Evolutionary conservation across 2,797 vertebrate species (phyloP).

Genomic region (Chlorospingus flavigularis): DNA sequence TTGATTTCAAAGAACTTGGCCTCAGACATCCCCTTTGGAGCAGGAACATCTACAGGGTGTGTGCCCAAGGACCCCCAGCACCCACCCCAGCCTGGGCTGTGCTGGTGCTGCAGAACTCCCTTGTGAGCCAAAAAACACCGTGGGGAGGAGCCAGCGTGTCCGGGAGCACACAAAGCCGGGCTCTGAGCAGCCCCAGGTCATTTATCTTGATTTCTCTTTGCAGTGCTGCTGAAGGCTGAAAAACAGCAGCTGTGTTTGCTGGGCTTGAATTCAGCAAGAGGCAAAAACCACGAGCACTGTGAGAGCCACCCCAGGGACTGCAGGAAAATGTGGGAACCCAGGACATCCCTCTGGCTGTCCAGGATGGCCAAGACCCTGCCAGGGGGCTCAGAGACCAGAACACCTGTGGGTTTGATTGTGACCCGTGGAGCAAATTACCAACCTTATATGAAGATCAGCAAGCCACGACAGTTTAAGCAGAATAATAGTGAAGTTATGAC

Average conservation of each 20-base stretch:
- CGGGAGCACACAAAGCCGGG: neutral
- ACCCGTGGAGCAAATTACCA: too few relatives aligned
- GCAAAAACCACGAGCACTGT: neutral
- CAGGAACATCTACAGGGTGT: fast-evolving
- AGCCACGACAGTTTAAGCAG: too few relatives aligned
- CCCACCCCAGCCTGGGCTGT: neutral
- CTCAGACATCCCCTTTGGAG: neutral
- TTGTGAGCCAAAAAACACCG: neutral
- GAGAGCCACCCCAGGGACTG: neutral
- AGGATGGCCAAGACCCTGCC: too few relatives aligned
- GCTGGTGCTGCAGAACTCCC: neutral
- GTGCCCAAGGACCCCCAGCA: neutral
- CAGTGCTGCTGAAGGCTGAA: slow-evolving; percentile 27
- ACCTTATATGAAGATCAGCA: too few relatives aligned
- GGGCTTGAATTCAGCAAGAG: slow-evolving; percentile 27
- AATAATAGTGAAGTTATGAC: too few relatives aligned
- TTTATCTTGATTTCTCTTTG: slow-evolving; percentile 66
- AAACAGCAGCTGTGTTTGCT: slow-evolving; percentile 18
- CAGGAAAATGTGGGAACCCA: too few relatives aligned
- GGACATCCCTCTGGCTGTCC: too few relatives aligned
- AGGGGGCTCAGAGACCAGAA: too few relatives aligned
- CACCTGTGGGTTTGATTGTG: too few relatives aligned
- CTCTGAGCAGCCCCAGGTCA: neutral
- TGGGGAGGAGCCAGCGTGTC: neutral
- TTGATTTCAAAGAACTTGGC: neutral